phyloP scores from a whole-genome alignment of 2,797 vertebrate species.

The Pyrocephalus nanus region DNA sequence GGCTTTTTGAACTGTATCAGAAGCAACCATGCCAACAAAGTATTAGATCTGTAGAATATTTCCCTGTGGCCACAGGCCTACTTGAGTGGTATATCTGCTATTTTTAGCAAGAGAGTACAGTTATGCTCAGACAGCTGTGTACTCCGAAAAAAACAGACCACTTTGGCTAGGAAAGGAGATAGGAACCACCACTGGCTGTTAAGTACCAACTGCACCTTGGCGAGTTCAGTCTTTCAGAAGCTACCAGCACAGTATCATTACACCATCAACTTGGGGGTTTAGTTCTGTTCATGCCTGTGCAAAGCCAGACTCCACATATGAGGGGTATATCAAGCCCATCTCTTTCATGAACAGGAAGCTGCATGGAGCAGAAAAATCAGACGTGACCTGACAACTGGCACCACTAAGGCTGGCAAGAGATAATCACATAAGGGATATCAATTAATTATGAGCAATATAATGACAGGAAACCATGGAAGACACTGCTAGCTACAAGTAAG shows the following conservation, averaged over 20 bases:
- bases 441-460: constrained; percentile 26
- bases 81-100: background rate
- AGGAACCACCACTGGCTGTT: background rate
- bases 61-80: background rate
- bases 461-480: constrained; percentile 30
- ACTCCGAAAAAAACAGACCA: background rate
- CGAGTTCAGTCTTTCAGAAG: background rate
- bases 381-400: background rate
- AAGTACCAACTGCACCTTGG: background rate
- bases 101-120: background rate
- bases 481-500: background rate
- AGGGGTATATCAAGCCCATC: background rate
- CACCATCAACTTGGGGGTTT: background rate
- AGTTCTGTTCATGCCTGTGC: background rate
- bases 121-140: background rate
- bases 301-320: background rate
- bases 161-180: background rate
- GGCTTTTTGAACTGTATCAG: background rate
- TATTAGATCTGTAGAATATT: background rate
- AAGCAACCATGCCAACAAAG: background rate
- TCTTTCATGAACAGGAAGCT: background rate
- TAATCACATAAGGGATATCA: background rate
- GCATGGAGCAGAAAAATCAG: background rate
- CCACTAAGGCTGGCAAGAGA: background rate
- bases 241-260: background rate